Evolutionary conservation across 2,113 vertebrate genomes (phyloP).

Genomic region (Crotophaga sulcirostris): DNA sequence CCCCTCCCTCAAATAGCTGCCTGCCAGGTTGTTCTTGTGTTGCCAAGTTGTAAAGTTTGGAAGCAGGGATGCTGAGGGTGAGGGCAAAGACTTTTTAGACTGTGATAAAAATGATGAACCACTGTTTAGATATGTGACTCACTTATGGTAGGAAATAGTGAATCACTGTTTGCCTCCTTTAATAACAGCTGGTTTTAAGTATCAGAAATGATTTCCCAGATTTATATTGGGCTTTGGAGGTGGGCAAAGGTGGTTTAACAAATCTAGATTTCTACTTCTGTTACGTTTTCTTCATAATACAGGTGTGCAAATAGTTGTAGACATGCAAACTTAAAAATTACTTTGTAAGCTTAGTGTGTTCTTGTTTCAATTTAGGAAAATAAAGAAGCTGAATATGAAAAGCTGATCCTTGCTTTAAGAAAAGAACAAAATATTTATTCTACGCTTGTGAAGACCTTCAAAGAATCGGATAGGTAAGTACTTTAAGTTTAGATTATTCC

Average conservation of each 20-base stretch:
- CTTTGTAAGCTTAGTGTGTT: not conserved
- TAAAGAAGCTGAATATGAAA: slow-evolving; percentile 79
- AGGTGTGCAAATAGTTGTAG: not conserved
- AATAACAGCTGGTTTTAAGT: not conserved
- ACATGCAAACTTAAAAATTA: not conserved
- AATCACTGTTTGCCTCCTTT: not conserved
- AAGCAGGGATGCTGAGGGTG: not conserved
- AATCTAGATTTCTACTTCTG: slow-evolving; percentile 10
- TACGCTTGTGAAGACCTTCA: slow-evolving; percentile 84
- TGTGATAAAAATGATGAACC: not conserved
- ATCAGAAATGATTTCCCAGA: not conserved
- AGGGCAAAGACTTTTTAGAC: not conserved
- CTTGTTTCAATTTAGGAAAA: slow-evolving; percentile 68
- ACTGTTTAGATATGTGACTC: not conserved
- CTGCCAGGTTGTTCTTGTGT: not conserved
- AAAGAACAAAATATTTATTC: slow-evolving; percentile 88
- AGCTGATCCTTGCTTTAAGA: slow-evolving; percentile 82
- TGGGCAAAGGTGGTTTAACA: not conserved
- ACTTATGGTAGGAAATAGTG: not conserved
- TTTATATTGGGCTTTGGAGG: not conserved
- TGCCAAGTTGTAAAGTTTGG: not conserved
- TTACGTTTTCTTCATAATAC: not conserved
- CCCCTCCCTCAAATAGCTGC: not conserved
- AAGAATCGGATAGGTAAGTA: slow-evolving; percentile 86
- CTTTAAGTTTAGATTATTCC: no score